These are phyloP conservation scores for Epinephelus coioides DNA, from an alignment of 2,797 vertebrate genomes.

Conservation along the genomic window DNA sequence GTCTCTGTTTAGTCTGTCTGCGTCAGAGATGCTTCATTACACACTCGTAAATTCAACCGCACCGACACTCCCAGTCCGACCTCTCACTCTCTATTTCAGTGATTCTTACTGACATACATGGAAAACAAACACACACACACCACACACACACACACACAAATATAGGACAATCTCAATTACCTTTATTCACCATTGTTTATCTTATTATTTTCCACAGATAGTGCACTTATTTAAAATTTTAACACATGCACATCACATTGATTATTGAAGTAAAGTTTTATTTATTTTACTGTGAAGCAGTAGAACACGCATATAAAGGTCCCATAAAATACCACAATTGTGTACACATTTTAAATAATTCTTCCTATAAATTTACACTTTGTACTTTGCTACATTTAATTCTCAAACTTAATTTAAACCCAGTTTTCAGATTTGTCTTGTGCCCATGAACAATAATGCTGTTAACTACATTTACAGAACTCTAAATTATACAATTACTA, in stretches of 20 bases:
- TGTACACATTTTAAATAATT: constrained; percentile 1
- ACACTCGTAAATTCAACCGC: constrained; percentile 68
- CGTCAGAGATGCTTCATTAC: constrained; percentile 75
- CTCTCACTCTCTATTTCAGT: constrained; percentile 47
- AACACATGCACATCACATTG: neutral
- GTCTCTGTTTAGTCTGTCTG: constrained; percentile 76
- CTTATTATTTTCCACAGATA: neutral
- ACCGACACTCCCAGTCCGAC: constrained; percentile 56
- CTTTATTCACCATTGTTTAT: constrained; percentile 20
- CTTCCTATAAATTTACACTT: neutral
- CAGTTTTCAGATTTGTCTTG: neutral
- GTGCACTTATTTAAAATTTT: neutral
- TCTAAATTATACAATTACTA: neutral
- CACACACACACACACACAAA: neutral
- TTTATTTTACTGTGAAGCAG: too few relatives aligned
- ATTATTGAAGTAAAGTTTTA: too few relatives aligned
- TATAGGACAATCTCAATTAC: neutral
- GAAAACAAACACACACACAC: constrained; percentile 32
- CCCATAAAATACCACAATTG: neutral
- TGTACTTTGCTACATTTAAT: neutral
- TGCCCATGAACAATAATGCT: neutral
- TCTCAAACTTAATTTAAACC: neutral
- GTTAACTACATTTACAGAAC: neutral
- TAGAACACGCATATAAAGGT: neutral
- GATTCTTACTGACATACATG: constrained; percentile 50